Evolutionary conservation across 2,797 vertebrate genomes (phyloP).

Genomic region (Yasuhikotakia modesta): DNA sequence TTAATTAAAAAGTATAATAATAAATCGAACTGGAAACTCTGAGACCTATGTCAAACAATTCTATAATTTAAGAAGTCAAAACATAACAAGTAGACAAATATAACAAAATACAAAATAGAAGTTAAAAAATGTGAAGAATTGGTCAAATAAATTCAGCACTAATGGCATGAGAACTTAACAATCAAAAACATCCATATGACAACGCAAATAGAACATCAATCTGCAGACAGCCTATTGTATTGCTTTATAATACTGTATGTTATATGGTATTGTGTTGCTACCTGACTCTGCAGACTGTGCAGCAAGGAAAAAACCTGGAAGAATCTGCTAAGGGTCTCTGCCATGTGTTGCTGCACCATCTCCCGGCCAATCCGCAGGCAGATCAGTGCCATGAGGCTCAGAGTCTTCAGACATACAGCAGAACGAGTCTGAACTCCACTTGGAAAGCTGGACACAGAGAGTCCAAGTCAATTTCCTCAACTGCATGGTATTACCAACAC

Average conservation of each 20-base stretch:
- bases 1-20: too few relatives aligned
- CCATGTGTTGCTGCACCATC: slow-evolving; percentile 97
- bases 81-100: too few relatives aligned
- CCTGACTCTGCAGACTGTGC: slow-evolving; percentile 84
- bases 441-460: slow-evolving; percentile 83
- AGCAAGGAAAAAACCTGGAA: slow-evolving; percentile 89
- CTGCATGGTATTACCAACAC: neutral
- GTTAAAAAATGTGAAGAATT: too few relatives aligned
- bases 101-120: too few relatives aligned
- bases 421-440: slow-evolving; percentile 92
- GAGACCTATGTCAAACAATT: neutral
- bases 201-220: neutral
- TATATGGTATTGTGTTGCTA: slow-evolving; percentile 67
- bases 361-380: slow-evolving; percentile 94
- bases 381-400: slow-evolving; percentile 93
- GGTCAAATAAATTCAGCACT: too few relatives aligned
- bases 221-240: neutral
- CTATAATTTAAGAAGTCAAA: neutral
- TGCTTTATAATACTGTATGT: neutral
- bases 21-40: neutral
- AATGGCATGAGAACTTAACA: too few relatives aligned
- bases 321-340: slow-evolving; percentile 86
- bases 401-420: slow-evolving; percentile 90
- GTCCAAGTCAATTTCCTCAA: slow-evolving; percentile 18
- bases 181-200: neutral